Evolutionary conservation across 53 echinoderm and acorn worm species (phyloP).

Genomic region (Apostichopus leukothele): DNA sequence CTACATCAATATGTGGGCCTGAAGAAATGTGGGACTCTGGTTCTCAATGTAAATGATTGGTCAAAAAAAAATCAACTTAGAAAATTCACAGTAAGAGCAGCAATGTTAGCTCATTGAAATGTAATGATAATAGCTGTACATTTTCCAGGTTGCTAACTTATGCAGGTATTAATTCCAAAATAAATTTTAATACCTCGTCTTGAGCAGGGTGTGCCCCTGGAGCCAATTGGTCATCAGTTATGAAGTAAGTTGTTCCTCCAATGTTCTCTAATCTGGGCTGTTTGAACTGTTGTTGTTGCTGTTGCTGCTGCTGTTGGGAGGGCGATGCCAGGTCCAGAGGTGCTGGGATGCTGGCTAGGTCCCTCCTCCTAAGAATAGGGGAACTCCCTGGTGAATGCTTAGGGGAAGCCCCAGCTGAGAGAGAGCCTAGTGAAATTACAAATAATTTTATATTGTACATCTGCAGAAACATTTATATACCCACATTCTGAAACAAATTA

Average conservation of each 20-base stretch:
- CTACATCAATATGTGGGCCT: no score
- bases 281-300: constrained; percentile 54
- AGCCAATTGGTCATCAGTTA: constrained; percentile 82
- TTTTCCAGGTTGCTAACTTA: no score
- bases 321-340: constrained; percentile 34
- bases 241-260: constrained; percentile 98
- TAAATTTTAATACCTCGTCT: constrained; percentile 42
- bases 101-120: no score
- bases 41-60: no score
- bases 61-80: no score
- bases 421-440: constrained; percentile 60
- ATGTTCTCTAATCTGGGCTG: constrained; percentile 87
- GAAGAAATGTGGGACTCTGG: no score
- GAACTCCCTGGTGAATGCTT: constrained; percentile 91
- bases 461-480: neutral
- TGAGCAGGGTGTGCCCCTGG: constrained; percentile 28
- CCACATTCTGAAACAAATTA: neutral
- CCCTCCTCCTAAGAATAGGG: constrained; percentile 67
- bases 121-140: no score
- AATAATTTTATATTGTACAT: neutral
- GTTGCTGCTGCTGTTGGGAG: constrained; percentile 42
- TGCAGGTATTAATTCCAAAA: neutral
- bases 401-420: constrained; percentile 92
- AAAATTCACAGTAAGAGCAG: no score
- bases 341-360: constrained; percentile 44